phyloP scores from a whole-genome alignment of 2,888 invertebrate genomes.

The Mechanitis mazaeus region DNA sequence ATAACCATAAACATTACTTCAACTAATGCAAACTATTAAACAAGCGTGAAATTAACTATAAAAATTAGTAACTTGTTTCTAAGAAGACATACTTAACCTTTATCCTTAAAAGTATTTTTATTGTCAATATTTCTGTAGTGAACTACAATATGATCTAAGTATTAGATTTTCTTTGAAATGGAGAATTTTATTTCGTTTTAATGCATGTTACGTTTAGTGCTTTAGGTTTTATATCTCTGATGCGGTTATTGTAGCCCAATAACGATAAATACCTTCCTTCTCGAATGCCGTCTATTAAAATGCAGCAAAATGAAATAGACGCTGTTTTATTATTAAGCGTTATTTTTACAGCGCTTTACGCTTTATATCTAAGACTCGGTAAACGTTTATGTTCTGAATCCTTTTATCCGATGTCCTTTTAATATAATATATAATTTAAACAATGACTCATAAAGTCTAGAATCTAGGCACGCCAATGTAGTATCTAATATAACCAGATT shows the following conservation, averaged over 20 bases:
- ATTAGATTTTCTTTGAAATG: neutral
- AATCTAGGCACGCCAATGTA: neutral
- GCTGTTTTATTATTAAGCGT: neutral
- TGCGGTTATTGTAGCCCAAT: constrained; percentile 1
- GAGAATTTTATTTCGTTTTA: constrained; percentile 1
- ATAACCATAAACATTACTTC: too few relatives aligned
- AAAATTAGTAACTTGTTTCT: too few relatives aligned
- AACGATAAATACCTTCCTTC: neutral
- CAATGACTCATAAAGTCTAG: neutral
- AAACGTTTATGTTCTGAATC: neutral
- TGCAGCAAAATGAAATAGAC: neutral
- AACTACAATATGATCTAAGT: neutral
- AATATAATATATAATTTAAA: neutral
- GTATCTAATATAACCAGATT: neutral
- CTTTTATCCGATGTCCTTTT: neutral
- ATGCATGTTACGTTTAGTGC: neutral
- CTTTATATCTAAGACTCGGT: neutral
- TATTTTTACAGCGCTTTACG: neutral
- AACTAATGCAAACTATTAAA: too few relatives aligned
- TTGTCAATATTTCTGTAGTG: neutral
- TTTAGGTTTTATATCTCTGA: constrained; percentile 2
- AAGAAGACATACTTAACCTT: too few relatives aligned
- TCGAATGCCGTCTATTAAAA: neutral
- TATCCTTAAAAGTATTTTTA: too few relatives aligned
- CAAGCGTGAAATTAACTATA: too few relatives aligned